These are phyloP conservation scores for Psophia crepitans DNA, from an alignment of 2,113 vertebrate species.

Conservation along the genomic window DNA sequence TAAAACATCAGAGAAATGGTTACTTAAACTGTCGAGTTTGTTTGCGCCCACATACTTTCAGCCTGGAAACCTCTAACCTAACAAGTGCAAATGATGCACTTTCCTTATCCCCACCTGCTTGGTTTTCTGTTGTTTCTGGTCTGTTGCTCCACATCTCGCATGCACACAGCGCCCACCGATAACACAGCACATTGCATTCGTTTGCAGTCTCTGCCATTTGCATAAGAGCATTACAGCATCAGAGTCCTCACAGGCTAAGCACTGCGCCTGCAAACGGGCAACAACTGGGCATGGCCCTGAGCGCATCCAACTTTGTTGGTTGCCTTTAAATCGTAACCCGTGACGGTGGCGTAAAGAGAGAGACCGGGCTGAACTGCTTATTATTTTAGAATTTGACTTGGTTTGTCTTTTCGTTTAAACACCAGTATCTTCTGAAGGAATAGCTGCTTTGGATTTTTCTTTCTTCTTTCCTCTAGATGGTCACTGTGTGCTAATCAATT, in stretches of 20 bases:
- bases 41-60: neutral
- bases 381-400: neutral
- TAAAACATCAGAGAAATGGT: neutral
- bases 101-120: neutral
- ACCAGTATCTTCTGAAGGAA: neutral
- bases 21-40: neutral
- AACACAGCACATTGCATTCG: neutral
- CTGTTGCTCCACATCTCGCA: neutral
- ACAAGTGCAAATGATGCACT: accelerated
- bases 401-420: neutral
- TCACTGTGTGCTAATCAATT: neutral
- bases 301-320: neutral
- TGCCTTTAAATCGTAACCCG: neutral
- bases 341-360: neutral
- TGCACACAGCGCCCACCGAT: neutral
- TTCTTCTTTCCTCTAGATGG: neutral
- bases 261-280: neutral
- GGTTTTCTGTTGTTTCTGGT: neutral
- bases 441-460: neutral
- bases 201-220: neutral
- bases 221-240: neutral
- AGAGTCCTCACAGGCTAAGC: neutral
- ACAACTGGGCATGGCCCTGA: neutral
- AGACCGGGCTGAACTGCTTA: neutral
- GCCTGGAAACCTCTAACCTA: neutral